Base-by-base conservation (phyloP, 2,797 vertebrate genomes). In the Coendou prehensilis region DNA sequence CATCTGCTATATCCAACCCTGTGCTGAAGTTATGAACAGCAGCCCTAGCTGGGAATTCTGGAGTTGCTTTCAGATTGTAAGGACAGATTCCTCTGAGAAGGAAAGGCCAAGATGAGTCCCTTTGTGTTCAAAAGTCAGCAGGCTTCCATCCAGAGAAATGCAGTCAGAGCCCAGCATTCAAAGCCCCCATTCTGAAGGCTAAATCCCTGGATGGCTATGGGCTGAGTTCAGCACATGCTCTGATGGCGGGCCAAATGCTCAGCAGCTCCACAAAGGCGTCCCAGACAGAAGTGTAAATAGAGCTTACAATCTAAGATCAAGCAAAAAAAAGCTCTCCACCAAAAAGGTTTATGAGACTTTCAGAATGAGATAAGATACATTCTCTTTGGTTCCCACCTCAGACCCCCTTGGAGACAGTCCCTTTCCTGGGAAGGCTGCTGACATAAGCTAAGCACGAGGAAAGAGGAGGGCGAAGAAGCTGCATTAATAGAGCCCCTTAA, bases 331-430 rank as follows among this genome's bases (percentile, higher is more conserved):
- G 50, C n/a, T 13, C 86, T 57, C 52, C 2, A 0, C 9, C 13
- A 86, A 52, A 67, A 82, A 81, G 56, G 11, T 28, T 76, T 26
- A 20, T 2, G 26, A 91, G 45, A 45, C 57, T 33, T 76, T 64
- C 59, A 73, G 73, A 84, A 52, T 82, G 78, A 73, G 56, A 20
- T 7, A 13, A 78, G 69, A 67, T 13, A 20, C 2, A 61, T 20
- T 52, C 45, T 64, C 30, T 91, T 47, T n/a, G 30, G 3, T 6
- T 30, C 54, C 47, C 67, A 81, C 45, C 45, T 23, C 28, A 1
- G 14, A 17, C 15, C 4, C 52, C 5, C 0, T 28, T 30, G 15
- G 63, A 91, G 20, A 59, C 1, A 0, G 0, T 30, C 10, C 10
- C 41, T 47, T 45, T 47, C 37, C 79, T 10, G 47, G 87, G 67